Evolutionary conservation across 1,140 invertebrate genomes (phyloP), one percentile per base, ranked within the genome.

Genomic region (Apocrypta bakeri): DNA sequence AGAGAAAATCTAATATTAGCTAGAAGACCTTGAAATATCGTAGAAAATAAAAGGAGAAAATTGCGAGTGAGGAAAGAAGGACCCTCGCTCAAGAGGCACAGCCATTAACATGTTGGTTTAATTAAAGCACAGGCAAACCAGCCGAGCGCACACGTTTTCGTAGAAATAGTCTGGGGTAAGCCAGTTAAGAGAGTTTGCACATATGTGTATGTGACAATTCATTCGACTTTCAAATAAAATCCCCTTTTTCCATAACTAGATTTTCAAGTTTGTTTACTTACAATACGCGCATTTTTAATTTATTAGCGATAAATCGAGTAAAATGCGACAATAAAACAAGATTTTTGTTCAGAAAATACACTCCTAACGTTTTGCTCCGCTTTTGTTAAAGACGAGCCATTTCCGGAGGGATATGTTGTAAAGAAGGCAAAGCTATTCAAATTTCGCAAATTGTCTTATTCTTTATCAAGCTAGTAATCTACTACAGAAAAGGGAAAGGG

Each of bases 81-180:
- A 31, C 71, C 29, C 27, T n/a, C 42, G 33, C 31, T 79, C 17
- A 27, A 75, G 72, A 12, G n/a, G 33, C 37, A 14, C 69, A n/a
- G 73, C 71, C 63, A 76, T 82, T 76, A 82, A 48, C 40, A 76
- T 76, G 40, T 76, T 61, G 73, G 29, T 71, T 76, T 76, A 71
- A 76, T 76, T 82, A 82, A 82, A 82, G 64, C 42, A 11, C 77
- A 78, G 31, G 33, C 33, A 33, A 63, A 69, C n/a, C 31, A 17
- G 56, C n/a, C 3, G n/a, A 64, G 66, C 76, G 64, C 56, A 42
- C 56, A 37, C 31, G 29, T 56, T 78, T 37, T 81, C n/a, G n/a
- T 27, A 24, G 56, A 80, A 73, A 64, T 14, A 27, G 14, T n/a
- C 33, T 64, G 9, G 69, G n/a, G 31, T 3, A 6, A n/a, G 29